Conservation (phyloP, 2,888 invertebrate species). For the Ormyrus nitidulus region DNA sequence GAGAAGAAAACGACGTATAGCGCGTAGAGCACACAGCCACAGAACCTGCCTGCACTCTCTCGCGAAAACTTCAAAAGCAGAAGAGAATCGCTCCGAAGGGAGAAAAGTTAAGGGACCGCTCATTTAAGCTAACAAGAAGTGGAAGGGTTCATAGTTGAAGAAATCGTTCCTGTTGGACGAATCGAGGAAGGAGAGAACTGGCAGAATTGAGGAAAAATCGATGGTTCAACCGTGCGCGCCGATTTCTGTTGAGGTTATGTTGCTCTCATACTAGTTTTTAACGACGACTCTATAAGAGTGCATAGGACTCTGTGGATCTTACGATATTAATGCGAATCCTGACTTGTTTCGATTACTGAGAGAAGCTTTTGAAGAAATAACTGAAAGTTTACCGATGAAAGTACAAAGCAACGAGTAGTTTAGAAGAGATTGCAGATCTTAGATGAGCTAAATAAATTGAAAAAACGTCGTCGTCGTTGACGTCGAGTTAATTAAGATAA, state of each 20-base stretch:
- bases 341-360: background rate
- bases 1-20: conserved; percentile 31
- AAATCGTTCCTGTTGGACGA: background rate
- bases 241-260: conserved; percentile 30
- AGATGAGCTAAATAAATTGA: conserved; percentile 20
- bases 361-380: background rate
- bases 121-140: background rate
- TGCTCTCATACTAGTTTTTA: conserved; percentile 16
- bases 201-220: conserved; percentile 15
- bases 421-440: background rate
- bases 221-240: conserved; percentile 24
- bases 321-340: background rate
- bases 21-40: conserved; percentile 12
- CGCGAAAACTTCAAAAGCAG: conserved; percentile 6
- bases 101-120: too few species aligned
- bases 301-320: background rate
- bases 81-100: too few species aligned
- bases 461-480: background rate
- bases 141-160: background rate
- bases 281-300: conserved; percentile 28
- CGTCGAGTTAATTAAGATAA: background rate
- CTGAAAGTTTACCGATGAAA: background rate
- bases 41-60: background rate
- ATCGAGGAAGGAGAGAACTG: background rate
- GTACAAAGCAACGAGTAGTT: background rate